These are phyloP conservation scores for Sarcophaga bullata DNA, from an alignment of 1,140 invertebrate species.

Conservation along the genomic window DNA sequence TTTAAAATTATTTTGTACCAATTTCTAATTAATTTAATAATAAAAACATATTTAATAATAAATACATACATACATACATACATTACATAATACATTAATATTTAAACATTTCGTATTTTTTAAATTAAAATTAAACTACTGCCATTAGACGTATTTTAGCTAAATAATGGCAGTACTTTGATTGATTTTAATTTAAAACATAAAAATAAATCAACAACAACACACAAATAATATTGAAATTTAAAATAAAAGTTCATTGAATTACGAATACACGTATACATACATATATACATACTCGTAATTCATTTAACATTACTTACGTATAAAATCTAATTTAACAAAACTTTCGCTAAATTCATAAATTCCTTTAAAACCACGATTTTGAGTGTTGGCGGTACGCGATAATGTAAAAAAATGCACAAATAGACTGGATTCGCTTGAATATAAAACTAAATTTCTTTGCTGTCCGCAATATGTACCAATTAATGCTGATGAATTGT, in stretches of 20 bases:
- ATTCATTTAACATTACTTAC: constrained; percentile 65
- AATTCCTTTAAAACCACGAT: constrained; percentile 94
- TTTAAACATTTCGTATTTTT: no score
- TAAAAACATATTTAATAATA: no score
- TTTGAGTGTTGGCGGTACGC: constrained; percentile 90
- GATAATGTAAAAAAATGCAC: constrained; percentile 90
- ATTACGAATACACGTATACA: background rate
- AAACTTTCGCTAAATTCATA: constrained; percentile 97
- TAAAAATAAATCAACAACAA: background rate
- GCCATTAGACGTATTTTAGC: no score
- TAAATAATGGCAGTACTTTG: no score
- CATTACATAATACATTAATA: no score
- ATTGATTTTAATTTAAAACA: no score
- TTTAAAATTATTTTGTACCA: no score
- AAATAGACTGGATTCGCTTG: constrained; percentile 87
- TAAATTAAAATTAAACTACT: no score
- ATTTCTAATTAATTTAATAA: no score
- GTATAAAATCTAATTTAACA: constrained; percentile 97
- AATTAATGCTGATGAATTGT: constrained; percentile 87
- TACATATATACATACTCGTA: background rate
- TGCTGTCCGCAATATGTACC: constrained; percentile 98
- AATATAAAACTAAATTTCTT: constrained; percentile 93
- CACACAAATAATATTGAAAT: background rate
- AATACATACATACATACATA: no score
- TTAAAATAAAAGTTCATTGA: background rate